These are phyloP conservation scores for Brachypodius melanocephalos DNA, from an alignment of 2,113 vertebrate species.

Conservation along the genomic window DNA sequence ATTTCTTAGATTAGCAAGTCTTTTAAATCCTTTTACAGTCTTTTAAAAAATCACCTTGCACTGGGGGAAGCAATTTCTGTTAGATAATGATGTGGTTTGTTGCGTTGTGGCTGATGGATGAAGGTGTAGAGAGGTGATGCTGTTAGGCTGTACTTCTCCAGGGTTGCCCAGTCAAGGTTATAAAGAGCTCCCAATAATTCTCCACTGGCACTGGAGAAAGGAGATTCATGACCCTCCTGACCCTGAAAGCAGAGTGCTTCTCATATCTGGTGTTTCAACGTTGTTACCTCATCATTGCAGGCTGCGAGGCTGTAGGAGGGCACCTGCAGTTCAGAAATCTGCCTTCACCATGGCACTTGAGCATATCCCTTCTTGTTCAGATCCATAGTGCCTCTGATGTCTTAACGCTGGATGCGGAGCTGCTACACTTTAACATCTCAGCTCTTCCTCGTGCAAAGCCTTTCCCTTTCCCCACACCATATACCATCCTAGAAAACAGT, in stretches of 20 bases:
- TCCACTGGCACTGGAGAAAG: not conserved
- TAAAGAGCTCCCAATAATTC: not conserved
- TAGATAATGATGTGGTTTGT: not conserved
- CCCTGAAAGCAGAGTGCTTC: not conserved
- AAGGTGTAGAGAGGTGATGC: not conserved
- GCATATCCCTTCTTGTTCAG: not conserved
- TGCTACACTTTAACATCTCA: not conserved
- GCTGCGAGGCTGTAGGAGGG: not conserved
- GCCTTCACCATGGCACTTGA: not conserved
- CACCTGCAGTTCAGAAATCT: not conserved
- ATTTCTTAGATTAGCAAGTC: not conserved
- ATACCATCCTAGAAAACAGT: not conserved
- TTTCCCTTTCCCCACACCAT: not conserved
- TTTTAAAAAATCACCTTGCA: not conserved
- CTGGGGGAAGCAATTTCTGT: not conserved
- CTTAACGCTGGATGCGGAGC: not conserved
- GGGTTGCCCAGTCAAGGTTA: not conserved
- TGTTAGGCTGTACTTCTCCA: not conserved
- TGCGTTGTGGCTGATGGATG: not conserved
- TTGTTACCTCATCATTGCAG: not conserved
- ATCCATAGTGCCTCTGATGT: fast-evolving
- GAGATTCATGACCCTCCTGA: not conserved
- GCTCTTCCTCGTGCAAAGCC: not conserved
- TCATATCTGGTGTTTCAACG: not conserved
- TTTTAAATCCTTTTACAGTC: not conserved